Evolutionary conservation across 2,888 invertebrate genomes (phyloP).

Genomic region (Orchesella flavescens): DNA sequence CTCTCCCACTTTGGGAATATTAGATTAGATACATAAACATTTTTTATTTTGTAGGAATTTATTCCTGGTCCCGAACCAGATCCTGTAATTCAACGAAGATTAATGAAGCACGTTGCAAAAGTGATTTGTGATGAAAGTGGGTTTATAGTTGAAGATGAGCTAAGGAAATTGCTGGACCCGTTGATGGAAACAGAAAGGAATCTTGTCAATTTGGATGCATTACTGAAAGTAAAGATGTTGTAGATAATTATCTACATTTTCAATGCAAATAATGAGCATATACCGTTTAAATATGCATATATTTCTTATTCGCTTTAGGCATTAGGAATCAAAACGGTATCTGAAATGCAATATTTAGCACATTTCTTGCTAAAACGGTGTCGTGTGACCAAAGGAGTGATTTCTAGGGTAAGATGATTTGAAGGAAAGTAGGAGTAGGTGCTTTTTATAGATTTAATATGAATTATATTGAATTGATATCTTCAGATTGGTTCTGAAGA

Average conservation of each 20-base stretch:
- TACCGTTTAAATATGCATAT: background rate
- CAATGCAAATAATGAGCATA: too few relatives aligned
- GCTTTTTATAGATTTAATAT: conserved; percentile 1
- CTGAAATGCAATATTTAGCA: conserved; percentile 67
- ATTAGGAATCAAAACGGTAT: conserved; percentile 57
- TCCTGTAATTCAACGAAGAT: conserved; percentile 56
- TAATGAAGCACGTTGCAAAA: conserved; percentile 68
- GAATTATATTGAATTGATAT: background rate
- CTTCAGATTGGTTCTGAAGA: conserved; percentile 50
- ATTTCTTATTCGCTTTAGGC: conserved; percentile 41
- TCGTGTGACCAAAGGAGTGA: conserved; percentile 64
- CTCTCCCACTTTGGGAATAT: too few relatives aligned
- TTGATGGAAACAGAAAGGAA: conserved; percentile 79
- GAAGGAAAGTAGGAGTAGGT: background rate
- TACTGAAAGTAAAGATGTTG: conserved; percentile 79
- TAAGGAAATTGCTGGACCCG: conserved; percentile 80
- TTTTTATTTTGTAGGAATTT: conserved; percentile 55
- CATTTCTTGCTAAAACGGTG: conserved; percentile 64
- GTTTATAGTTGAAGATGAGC: conserved; percentile 83
- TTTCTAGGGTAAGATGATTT: conserved; percentile 48
- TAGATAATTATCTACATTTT: too few relatives aligned
- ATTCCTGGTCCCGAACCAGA: conserved; percentile 63
- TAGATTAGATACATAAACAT: too few relatives aligned
- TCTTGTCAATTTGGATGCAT: conserved; percentile 84
- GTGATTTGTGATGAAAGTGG: conserved; percentile 79